Percentiles rank a stretch among this genome's conserved stretches.
Conservation (phyloP, 1,140 invertebrate species). For the Aphis gossypii region DNA sequence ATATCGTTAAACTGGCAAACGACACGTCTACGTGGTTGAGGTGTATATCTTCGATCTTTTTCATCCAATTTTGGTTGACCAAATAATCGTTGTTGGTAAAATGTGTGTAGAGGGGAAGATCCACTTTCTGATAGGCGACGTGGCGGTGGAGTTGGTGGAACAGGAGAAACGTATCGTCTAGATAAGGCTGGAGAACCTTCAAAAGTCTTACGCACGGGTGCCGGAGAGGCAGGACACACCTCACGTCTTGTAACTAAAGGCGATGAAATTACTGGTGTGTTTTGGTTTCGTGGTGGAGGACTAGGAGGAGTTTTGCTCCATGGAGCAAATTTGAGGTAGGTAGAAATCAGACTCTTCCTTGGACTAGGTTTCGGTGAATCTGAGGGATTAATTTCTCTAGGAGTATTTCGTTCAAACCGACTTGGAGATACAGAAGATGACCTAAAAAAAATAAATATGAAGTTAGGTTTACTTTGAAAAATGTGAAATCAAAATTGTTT, state of each 20-base stretch:
- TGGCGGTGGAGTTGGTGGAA: slow-evolving; percentile 72
- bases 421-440: slow-evolving; percentile 62
- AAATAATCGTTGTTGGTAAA: slow-evolving; percentile 65
- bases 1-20: slow-evolving; percentile 64
- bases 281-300: slow-evolving; percentile 73
- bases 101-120: slow-evolving; percentile 68
- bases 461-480: not conserved
- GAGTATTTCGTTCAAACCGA: slow-evolving; percentile 63
- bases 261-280: slow-evolving; percentile 66
- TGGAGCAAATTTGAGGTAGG: slow-evolving; percentile 59
- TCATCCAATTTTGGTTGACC: slow-evolving; percentile 54
- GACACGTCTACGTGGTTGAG: slow-evolving; percentile 74
- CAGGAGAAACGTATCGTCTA: slow-evolving; percentile 72
- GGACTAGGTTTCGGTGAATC: slow-evolving; percentile 75
- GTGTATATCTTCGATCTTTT: slow-evolving; percentile 71
- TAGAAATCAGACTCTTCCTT: slow-evolving; percentile 63
- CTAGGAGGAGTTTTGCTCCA: slow-evolving; percentile 67
- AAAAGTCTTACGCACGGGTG: slow-evolving; percentile 60
- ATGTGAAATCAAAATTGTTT: not conserved
- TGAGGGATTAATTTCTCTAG: slow-evolving; percentile 74
- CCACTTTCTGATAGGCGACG: slow-evolving; percentile 71
- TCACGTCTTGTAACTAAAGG: slow-evolving; percentile 70
- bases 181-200: slow-evolving; percentile 68
- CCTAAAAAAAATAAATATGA: slow-evolving; percentile 51
- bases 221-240: slow-evolving; percentile 65